Base-by-base conservation (phyloP, 2,888 invertebrate species). In the Ganaspis brasiliensis region DNA sequence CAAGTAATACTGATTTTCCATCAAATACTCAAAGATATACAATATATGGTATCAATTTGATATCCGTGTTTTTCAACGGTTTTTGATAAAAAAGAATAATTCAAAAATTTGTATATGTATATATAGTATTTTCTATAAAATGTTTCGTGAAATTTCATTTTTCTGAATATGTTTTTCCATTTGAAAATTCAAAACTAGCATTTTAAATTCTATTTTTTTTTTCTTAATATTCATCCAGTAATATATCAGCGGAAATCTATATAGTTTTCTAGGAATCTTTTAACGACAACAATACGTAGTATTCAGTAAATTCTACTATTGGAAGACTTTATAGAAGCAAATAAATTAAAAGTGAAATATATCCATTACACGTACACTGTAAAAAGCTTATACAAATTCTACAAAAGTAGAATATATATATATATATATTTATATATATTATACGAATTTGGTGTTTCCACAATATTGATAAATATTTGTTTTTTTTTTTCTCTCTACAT, bases 361-460 rank as follows among this genome's bases (percentile, higher is more conserved):
- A 56, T 24, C 4, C 26, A 26, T 40, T 24, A 63, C 40, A 40
- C 63, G 63, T 63, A 63, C 63, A 63, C 63, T 63, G 63, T 40
- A 40, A 63, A 63, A 63, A 63, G 21, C 61, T 40, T 24, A 40
- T 63, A 63, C 21, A 40, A 63, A 63, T 63, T 63, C 63, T 40
- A 63, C 63, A 63, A 63, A 63, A 63, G 63, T 63, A 63, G 63
- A 63, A 63, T 63, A 63, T 14, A 21, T 35, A n/a, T 2, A n/a
- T 49, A n/a, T 45, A n/a, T 49, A 4, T 45, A 14, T 45, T 3
- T 12, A 8, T 12, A 14, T 45, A 14, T 49, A 5, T 37, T n/a
- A n/a, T 31, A 31, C 31, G 31, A 31, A 4, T 21, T 63, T 24
- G 63, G 63, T 63, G 21, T 40, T 63, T 37, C 19, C 40, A 40